These are phyloP conservation scores for Riptortus pedestris DNA, from an alignment of 1,140 invertebrate genomes.

Conservation along the genomic window DNA sequence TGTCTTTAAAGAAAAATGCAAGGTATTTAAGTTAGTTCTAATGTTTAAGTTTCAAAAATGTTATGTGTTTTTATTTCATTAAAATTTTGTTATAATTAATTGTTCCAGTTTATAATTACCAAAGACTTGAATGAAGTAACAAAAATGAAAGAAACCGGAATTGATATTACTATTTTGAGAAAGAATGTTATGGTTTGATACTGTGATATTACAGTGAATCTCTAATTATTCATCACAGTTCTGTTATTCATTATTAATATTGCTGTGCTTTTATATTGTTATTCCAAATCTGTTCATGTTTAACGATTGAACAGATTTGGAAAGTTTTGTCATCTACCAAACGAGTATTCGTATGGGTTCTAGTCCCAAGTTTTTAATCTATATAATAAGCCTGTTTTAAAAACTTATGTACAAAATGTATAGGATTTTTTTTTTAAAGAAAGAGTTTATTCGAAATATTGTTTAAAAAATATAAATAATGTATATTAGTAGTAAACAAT, in stretches of 20 bases:
- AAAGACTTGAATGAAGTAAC: not conserved
- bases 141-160: not conserved
- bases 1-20: too few relatives aligned
- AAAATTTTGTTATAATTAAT: constrained; percentile 2
- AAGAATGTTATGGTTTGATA: not conserved
- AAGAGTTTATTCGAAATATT: constrained; percentile 4
- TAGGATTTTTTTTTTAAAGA: not conserved
- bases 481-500: not conserved
- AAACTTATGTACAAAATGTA: constrained; percentile 16
- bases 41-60: too few relatives aligned
- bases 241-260: not conserved
- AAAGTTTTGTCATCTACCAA: not conserved
- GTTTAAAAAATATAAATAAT: not conserved
- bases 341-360: constrained; percentile 7
- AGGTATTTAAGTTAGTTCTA: too few relatives aligned
- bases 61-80: not conserved
- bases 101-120: not conserved
- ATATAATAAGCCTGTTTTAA: not conserved
- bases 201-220: not conserved
- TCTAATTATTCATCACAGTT: constrained; percentile 6
- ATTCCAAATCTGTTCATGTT: not conserved
- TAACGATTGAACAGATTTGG: not conserved
- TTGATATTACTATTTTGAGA: not conserved
- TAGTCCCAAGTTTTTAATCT: not conserved
- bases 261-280: not conserved